Base-by-base conservation (phyloP, 2,888 invertebrate genomes). In the Nomada ruficornis region DNA sequence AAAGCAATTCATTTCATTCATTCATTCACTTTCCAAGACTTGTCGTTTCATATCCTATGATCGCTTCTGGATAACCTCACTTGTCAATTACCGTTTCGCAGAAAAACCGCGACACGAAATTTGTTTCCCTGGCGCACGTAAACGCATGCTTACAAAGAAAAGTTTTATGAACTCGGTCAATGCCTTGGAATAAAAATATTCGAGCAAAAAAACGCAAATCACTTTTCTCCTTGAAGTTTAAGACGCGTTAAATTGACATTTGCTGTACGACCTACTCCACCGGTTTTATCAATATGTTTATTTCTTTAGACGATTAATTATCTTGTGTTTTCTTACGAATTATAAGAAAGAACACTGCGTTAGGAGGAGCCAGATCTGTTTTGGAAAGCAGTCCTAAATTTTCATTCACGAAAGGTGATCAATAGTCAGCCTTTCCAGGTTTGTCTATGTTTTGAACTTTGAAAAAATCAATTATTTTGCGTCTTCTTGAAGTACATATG, bases 21-120 rank as follows among this genome's bases (percentile, higher is more conserved):
- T 82, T 80, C 82, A 74, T 89, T 89, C 84, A 79, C n/a, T 86
- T 76, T 60, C 50, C 20, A 23, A 44, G 18, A 70, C 60, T 72
- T 42, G 65, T 69, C 15, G 26, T 60, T 79, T 68, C 57, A 71
- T 69, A 83, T 65, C 44, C 52, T 47, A 3, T 18, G 57, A 83
- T 76, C 72, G 74, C 55, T 77, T 76, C 54, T 44, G 62, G 55
- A 74, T 75, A 74, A 77, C 77, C 54, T 77, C 78, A 87, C 82
- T 78, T 80, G 77, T 80, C 75, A 78, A 80, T 85, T 80, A 74
- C n/a, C 18, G 47, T 57, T 77, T 65, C 67, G 47, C 26, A 18
- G 60, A 70, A 67, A 57, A 62, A 52, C 47, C 42, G 10, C 26
- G 50, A 36, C 62, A 73, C 47, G 79, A 69, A 47, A 64, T 52